Evolutionary conservation across 2,888 invertebrate genomes (phyloP), one percentile per base, ranked within the genome.

Genomic region (Isoperla grammatica): DNA sequence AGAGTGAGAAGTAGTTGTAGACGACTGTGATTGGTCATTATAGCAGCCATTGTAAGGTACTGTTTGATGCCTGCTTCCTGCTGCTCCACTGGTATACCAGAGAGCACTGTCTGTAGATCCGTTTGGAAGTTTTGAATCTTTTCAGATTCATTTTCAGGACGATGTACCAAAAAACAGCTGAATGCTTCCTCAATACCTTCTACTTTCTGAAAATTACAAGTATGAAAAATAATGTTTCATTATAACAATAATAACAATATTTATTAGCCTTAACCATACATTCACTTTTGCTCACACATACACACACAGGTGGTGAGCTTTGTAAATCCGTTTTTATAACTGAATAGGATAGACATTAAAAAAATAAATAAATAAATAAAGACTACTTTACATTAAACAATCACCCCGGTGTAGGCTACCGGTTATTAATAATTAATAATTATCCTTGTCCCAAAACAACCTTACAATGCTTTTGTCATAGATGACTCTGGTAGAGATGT

Each of bases 181-280:
- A 96, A 95, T 0, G 92, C 91, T 74, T 93, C 91, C 71, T 94
- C 93, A 35, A 91, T 87, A 0, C 86, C 82, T 70, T 92, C 90
- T 6, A 91, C 87, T 73, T 85, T 84, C 89, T 89, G 68, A 12
- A 77, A 76, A 64, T 20, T 50, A 45, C 20, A 46, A 17, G 2
- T 11, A 4, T 11, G 2, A 17, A 20, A 39, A 8, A 13, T 11
- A 46, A 1, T 6, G 5, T 29, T 29, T 29, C 29, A 29, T 6
- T 4, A 29, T 29, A 8, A 29, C 5, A 29, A 29, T 6, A 29
- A 29, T 4, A 29, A 29, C 4, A 29, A 29, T 29, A 29, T 6
- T 29, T 29, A 6, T 4, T 29, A 29, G 8, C 29, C 29, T 49
- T n/a, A n/a, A n/a, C n/a, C n/a, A n/a, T n/a, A n/a, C n/a, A n/a